Evolutionary conservation across 2,888 invertebrate genomes (phyloP).

Genomic region (Torymus aiolomorphi): DNA sequence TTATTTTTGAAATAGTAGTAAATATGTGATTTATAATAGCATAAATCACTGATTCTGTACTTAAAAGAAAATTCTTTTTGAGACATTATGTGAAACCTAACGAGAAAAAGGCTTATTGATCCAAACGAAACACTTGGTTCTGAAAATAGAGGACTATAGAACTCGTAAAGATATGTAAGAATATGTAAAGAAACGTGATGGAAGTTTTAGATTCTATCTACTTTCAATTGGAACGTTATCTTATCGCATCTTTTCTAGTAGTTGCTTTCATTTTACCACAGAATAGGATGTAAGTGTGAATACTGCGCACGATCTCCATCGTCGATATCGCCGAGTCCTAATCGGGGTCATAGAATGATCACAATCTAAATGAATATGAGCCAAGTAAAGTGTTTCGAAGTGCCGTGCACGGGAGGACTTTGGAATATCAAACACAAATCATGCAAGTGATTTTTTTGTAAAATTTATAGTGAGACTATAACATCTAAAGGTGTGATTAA

Average conservation of each 20-base stretch:
- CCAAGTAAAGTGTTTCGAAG: conserved; percentile 12
- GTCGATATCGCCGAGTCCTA: conserved; percentile 36
- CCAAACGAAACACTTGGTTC: no score
- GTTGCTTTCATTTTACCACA: conserved; percentile 22
- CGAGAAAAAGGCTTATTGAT: no score
- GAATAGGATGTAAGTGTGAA: conserved; percentile 26
- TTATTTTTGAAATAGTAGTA: neutral
- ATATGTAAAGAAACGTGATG: conserved; percentile 6
- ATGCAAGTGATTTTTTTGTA: neutral
- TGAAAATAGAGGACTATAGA: no score
- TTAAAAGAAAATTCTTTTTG: no score
- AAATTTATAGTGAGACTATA: no score
- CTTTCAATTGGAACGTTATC: conserved; percentile 27
- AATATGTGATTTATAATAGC: no score
- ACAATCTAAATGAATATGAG: conserved; percentile 43
- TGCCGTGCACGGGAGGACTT: conserved; percentile 6
- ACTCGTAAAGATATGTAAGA: no score
- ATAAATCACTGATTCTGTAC: no score
- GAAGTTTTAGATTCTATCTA: conserved; percentile 36
- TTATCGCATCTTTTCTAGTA: conserved; percentile 33
- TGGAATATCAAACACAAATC: conserved; percentile 7
- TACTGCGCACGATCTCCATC: conserved; percentile 30
- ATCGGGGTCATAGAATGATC: conserved; percentile 47
- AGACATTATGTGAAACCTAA: no score
- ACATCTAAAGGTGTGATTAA: no score